Base-by-base conservation (phyloP, 2,888 invertebrate species). In the Xylota sylvarum region DNA sequence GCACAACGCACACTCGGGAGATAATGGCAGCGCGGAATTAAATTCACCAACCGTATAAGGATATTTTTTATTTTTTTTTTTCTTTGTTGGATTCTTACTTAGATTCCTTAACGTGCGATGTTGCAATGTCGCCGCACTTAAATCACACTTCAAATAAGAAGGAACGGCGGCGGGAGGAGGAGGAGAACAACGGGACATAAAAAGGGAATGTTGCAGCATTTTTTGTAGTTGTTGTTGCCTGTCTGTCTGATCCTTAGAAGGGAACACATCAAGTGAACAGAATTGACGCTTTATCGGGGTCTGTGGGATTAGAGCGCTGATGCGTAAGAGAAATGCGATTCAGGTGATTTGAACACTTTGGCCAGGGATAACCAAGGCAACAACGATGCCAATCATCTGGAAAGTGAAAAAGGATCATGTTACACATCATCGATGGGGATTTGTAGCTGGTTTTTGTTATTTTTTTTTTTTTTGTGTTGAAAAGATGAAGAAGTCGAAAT, bases 381-480 rank as follows among this genome's bases (percentile, higher is more conserved):
- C 62, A 58, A 40, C 65, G 67, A 56, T 60, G 76, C 48, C 82
- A 82, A 82, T 86, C 86, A 86, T 82, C 82, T 86, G 82, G 86
- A 82, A 86, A 86, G 65, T 86, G 76, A 55, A 86, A 80, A 82
- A 78, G 82, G 82, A 86, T 86, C 82, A 82, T 69, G 62, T 86
- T 86, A 78, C 86, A 40, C 55, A 62, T 58, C 27, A 43, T 35
- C 46, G 14, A n/a, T 50, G 64, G 37, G 70, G 62, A 67, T 48
- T 77, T 67, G 69, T 40, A 52, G 6, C 4, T 46, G 27, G 14
- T 9, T 40, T 55, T 43, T 48, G 14, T 9, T 40, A 48, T 43
- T 48, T 27, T 10, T 2, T 14, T 69, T 30, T 74, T 12, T 43
- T 14, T 52, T 56, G 6, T 12, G n/a, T n/a, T n/a, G n/a, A 0